These are phyloP conservation scores for Hecatera dysodea DNA, from an alignment of 2,888 invertebrate species.

Conservation along the genomic window DNA sequence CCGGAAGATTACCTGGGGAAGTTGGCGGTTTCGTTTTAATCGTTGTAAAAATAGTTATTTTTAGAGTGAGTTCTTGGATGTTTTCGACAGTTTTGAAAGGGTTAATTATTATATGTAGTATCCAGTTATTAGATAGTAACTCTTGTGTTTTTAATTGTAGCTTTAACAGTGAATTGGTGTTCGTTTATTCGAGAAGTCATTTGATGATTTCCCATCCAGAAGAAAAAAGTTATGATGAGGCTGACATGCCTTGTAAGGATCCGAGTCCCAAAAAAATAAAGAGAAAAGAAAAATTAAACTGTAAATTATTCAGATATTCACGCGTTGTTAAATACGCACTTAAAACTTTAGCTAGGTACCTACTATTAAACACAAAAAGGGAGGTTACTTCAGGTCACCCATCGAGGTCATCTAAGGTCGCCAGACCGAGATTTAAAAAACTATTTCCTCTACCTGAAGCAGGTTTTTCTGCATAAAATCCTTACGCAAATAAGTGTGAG, in stretches of 20 bases:
- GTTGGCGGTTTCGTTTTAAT: not conserved
- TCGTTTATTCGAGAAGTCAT: too few relatives aligned
- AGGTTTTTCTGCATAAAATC: conserved; percentile 9
- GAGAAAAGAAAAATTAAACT: too few relatives aligned
- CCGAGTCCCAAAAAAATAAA: too few relatives aligned
- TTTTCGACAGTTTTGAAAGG: not conserved
- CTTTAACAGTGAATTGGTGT: too few relatives aligned
- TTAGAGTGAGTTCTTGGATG: not conserved
- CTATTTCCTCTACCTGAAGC: not conserved
- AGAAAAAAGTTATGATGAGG: too few relatives aligned
- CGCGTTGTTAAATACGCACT: not conserved
- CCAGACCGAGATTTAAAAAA: not conserved
- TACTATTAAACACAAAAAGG: not conserved
- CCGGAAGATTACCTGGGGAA: not conserved
- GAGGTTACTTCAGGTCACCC: not conserved
- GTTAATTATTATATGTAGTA: not conserved
- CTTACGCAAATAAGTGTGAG: conserved; percentile 1
- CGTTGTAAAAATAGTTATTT: not conserved
- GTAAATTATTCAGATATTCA: not conserved
- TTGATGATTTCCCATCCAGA: too few relatives aligned
- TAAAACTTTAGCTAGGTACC: not conserved
- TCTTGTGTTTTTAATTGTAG: too few relatives aligned
- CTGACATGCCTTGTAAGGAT: too few relatives aligned
- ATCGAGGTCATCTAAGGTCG: not conserved
- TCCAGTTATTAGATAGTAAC: not conserved